Base-by-base conservation (phyloP, 2,113 vertebrate species). In the Prolemur simus region DNA sequence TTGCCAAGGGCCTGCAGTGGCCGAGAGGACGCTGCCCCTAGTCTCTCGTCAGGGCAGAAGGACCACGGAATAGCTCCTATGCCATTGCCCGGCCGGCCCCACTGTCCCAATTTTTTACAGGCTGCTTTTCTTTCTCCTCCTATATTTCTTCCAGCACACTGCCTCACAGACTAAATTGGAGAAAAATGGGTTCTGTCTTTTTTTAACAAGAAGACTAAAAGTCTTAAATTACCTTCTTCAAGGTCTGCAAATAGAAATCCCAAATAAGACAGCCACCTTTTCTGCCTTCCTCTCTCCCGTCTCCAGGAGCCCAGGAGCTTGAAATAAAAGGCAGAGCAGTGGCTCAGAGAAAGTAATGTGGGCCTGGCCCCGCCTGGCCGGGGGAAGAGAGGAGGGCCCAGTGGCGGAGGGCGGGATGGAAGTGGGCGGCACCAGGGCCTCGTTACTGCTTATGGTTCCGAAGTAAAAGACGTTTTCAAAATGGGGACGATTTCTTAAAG, bases 141-240 rank as follows among this genome's bases (percentile, higher is more conserved):
- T 80, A 2, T 47, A 47, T 71, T 76, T 95, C 93, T 92, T 52
- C 92, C 20, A 45, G 68, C 17, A n/a, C 71, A 37, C 58, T 96
- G 39, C 25, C 32, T 96, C 83, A 93, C 73, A 91, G n/a, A 77
- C 15, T 42, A 86, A 91, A 76, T 32, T 8, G 2, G 87, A 93
- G 77, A 78, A 83, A 95, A 97, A 96, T 83, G 73, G 47, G 32
- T 89, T 96, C 95, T 96, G 63, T 85, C 94, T 87, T 96, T 94
- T 97, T 95, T 96, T 95, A 96, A 92, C 49, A 2, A 87, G 74
- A 85, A 92, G 77, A 87, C 91, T 84, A 49, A 91, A 88, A 78
- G 47, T 96, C 84, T 94, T 96, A 85, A 96, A 96, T 96, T 95
- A 87, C 91, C 84, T 95, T 97, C 96, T 92, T 95, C 37, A 42